Evolutionary conservation across 2,888 invertebrate species (phyloP).

Genomic region (Galeruca laticollis): DNA sequence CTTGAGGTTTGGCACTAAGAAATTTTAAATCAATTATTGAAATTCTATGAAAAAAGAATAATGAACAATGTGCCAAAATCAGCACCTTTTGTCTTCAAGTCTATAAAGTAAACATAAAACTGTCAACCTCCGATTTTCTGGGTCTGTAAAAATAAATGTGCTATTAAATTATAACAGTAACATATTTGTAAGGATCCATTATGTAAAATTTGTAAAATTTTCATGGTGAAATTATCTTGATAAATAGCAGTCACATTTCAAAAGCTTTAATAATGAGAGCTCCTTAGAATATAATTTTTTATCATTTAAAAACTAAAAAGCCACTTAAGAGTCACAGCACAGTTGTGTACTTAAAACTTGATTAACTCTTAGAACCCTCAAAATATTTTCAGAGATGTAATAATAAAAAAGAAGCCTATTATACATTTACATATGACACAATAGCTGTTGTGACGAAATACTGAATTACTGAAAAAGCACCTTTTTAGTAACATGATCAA

Average conservation of each 20-base stretch:
- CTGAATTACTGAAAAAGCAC: slow-evolving; percentile 1
- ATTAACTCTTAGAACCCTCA: slow-evolving; percentile 57
- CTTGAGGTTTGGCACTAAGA: no score
- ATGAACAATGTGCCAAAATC: no score
- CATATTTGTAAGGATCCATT: no score
- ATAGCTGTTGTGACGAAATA: slow-evolving; percentile 11
- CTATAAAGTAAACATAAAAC: no score
- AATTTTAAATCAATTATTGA: no score
- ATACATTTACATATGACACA: slow-evolving; percentile 13
- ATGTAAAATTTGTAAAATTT: slow-evolving; percentile 32
- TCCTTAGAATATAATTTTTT: slow-evolving; percentile 61
- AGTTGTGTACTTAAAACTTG: slow-evolving; percentile 68
- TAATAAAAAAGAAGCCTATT: slow-evolving; percentile 1
- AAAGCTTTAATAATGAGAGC: slow-evolving; percentile 63
- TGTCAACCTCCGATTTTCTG: no score
- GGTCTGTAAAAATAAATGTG: no score
- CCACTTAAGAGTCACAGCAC: slow-evolving; percentile 72
- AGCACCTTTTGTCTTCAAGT: no score
- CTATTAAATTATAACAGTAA: no score
- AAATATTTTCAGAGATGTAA: slow-evolving; percentile 43
- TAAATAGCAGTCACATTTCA: slow-evolving; percentile 54
- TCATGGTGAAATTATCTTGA: slow-evolving; percentile 40
- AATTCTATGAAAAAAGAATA: no score
- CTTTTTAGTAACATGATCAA: background rate
- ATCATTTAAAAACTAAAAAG: slow-evolving; percentile 69